A percentile compares a stretch with the other conserved stretches of the same genome.
phyloP scores from a whole-genome alignment of 1,140 invertebrate species.

The Schlechtendalia chinensis region DNA sequence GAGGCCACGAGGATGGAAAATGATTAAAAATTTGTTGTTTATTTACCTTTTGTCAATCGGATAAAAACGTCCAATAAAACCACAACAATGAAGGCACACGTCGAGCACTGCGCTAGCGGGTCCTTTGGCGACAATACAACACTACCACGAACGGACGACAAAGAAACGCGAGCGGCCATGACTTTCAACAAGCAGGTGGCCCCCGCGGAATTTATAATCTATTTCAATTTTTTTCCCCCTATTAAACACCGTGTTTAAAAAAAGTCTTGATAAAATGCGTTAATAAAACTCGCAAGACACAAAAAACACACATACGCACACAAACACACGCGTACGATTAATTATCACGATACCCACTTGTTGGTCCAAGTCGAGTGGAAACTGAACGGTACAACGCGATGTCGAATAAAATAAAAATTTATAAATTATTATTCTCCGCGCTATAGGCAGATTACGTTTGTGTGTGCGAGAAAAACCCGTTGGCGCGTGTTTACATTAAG shows the following conservation, averaged over 20 bases:
- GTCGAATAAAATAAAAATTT: background rate
- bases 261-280: too few relatives aligned
- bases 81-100: background rate
- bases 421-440: background rate
- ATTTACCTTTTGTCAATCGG: constrained; percentile 43
- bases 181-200: constrained; percentile 46
- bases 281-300: too few relatives aligned
- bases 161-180: constrained; percentile 44
- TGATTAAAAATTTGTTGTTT: constrained; percentile 40
- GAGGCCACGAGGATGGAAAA: constrained; percentile 48
- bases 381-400: background rate
- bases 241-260: background rate
- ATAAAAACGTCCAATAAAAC: background rate
- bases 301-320: background rate
- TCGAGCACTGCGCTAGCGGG: background rate
- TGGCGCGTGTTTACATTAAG: constrained; percentile 35
- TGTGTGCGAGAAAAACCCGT: constrained; percentile 14
- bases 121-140: background rate
- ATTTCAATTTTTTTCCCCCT: background rate
- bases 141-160: constrained; percentile 10
- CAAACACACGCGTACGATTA: background rate
- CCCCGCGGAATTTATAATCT: constrained; percentile 31
- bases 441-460: background rate
- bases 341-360: constrained; percentile 21
- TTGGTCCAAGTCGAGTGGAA: constrained; percentile 20